Percentiles rank a stretch among this genome's conserved stretches.
Evolutionary conservation across 2,797 vertebrate genomes (phyloP).

Genomic region (Acrocephalus scirpaceus): DNA sequence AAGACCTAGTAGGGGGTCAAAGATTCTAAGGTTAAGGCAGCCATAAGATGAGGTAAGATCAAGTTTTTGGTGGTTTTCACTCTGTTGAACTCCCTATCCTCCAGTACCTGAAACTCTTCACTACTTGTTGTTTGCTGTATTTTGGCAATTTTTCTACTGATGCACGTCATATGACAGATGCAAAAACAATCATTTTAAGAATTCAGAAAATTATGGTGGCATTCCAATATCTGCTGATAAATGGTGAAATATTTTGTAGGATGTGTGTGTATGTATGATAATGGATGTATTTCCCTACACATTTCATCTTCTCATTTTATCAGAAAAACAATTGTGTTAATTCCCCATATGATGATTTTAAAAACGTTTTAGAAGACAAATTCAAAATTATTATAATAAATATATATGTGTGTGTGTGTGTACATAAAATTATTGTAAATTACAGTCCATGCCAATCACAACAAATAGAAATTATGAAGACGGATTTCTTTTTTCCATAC

Average conservation of each 20-base stretch:
- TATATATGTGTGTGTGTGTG: fast-evolving
- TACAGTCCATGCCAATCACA: not conserved
- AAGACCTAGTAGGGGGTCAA: not conserved
- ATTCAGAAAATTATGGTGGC: not conserved
- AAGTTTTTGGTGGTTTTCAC: not conserved
- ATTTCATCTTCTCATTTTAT: not conserved
- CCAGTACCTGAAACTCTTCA: not conserved
- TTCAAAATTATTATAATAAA: not conserved
- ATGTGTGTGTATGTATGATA: not conserved
- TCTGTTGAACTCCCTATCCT: not conserved
- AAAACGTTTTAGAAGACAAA: not conserved
- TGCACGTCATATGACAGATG: not conserved
- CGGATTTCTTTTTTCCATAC: not conserved
- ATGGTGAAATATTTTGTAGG: not conserved
- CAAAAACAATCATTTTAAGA: not conserved
- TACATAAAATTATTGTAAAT: not conserved
- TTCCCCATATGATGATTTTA: not conserved
- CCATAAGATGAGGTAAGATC: not conserved
- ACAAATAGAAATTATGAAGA: not conserved
- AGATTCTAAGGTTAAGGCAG: not conserved
- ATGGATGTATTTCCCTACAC: not conserved
- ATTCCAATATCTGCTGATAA: not conserved
- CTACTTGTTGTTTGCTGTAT: not conserved
- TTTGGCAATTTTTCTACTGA: not conserved
- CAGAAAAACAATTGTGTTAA: not conserved